Percentiles rank a stretch among this genome's conserved stretches.
phyloP scores from a whole-genome alignment of 2,797 vertebrate species.

The Clamator glandarius region DNA sequence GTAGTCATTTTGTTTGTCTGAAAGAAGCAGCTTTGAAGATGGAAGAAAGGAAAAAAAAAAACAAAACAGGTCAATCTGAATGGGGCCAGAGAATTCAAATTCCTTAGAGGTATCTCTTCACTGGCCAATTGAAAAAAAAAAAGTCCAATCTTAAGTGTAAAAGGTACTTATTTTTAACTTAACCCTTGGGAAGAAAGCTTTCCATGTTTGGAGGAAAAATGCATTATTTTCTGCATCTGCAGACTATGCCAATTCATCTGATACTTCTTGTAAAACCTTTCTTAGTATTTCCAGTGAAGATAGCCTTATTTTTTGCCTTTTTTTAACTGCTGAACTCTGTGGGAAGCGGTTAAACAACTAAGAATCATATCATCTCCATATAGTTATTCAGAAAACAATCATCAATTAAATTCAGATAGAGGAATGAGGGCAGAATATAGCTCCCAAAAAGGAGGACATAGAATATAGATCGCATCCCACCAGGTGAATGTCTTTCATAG shows the following conservation, averaged over 20 bases:
- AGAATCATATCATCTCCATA: neutral
- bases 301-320: neutral
- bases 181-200: neutral
- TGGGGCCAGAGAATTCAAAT: neutral
- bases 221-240: neutral
- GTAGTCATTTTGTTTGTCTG: neutral
- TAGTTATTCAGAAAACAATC: neutral
- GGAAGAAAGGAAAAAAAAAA: neutral
- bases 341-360: neutral
- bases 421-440: neutral
- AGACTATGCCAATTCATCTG: neutral
- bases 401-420: neutral
- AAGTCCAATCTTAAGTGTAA: neutral
- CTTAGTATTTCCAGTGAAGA: neutral
- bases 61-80: neutral
- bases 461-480: neutral
- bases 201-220: neutral
- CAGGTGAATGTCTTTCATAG: neutral
- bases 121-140: neutral
- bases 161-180: neutral
- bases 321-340: neutral
- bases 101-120: neutral
- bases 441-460: neutral
- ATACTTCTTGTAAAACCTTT: neutral
- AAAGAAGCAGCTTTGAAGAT: neutral